Percentiles rank a stretch among this genome's conserved stretches.
Conservation (phyloP, 2,888 invertebrate species). For the Cerceris ruficornis region DNA sequence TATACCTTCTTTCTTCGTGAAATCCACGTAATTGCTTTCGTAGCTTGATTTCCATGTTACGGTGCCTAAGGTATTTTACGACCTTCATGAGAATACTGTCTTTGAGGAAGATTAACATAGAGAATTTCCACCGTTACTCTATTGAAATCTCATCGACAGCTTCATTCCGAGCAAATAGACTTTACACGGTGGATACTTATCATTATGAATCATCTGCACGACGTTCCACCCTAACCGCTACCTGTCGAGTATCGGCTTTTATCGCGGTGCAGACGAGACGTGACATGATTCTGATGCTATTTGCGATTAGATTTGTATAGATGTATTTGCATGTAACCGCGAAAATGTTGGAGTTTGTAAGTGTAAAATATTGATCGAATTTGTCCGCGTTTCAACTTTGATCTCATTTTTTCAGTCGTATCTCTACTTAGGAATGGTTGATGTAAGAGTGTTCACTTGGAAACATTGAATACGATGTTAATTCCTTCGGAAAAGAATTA, state of each 20-base stretch:
- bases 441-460: too few relatives aligned
- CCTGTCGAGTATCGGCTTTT: constrained; percentile 50
- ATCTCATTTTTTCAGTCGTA: too few relatives aligned
- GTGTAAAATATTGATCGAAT: too few relatives aligned
- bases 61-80: too few relatives aligned
- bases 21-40: too few relatives aligned
- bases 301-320: constrained; percentile 20
- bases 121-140: background rate
- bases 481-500: too few relatives aligned
- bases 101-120: background rate
- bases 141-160: constrained; percentile 2
- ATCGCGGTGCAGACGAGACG: constrained; percentile 40
- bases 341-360: too few relatives aligned
- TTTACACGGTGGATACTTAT: constrained; percentile 40
- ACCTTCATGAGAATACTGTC: background rate
- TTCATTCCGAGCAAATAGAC: constrained; percentile 21
- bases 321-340: constrained; percentile 5
- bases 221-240: constrained; percentile 46
- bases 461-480: too few relatives aligned
- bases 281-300: constrained; percentile 39
- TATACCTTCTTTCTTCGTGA: background rate
- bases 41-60: too few relatives aligned
- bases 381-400: too few relatives aligned
- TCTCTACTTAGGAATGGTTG: too few relatives aligned
- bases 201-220: constrained; percentile 57